A percentile compares a stretch with the other conserved stretches of the same genome.
phyloP scores from a whole-genome alignment of 1,140 invertebrate species.

The Chelonus insularis region DNA sequence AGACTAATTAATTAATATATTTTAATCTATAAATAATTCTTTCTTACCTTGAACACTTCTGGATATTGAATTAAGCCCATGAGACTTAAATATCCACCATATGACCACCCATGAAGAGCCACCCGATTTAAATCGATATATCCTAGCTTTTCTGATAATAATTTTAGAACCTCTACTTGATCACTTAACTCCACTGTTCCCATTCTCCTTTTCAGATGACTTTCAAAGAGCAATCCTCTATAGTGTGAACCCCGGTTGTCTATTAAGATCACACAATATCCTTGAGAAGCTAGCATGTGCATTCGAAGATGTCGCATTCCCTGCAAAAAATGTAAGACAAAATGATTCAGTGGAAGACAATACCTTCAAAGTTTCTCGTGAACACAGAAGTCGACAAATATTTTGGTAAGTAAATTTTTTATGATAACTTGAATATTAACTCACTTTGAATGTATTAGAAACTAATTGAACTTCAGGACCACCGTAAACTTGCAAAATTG shows the following conservation, averaged over 20 bases:
- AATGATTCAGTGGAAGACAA: too few species aligned
- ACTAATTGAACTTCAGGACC: conserved; percentile 98
- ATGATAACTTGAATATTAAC: neutral
- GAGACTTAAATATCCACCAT: conserved; percentile 87
- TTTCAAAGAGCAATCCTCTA: conserved; percentile 89
- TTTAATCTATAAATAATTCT: conserved; percentile 7
- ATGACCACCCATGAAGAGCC: conserved; percentile 98
- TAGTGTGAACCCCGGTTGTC: conserved; percentile 95
- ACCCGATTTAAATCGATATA: conserved; percentile 92
- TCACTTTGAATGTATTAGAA: conserved; percentile 91
- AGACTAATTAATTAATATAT: conserved; percentile 15
- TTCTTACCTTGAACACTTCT: conserved; percentile 76
- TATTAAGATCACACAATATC: conserved; percentile 93
- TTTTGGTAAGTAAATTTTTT: neutral
- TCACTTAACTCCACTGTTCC: conserved; percentile 94
- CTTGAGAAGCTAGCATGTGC: conserved; percentile 94
- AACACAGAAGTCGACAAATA: too few species aligned
- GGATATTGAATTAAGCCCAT: conserved; percentile 84
- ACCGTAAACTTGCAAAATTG: conserved; percentile 95
- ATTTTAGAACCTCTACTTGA: conserved; percentile 92
- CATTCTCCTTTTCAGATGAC: conserved; percentile 84
- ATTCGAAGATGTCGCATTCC: conserved; percentile 88
- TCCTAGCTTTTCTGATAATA: conserved; percentile 79
- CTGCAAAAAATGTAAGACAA: conserved; percentile 52
- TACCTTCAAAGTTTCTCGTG: too few species aligned